phyloP scores from a whole-genome alignment of 2,113 vertebrate genomes.

The Hystrix cristata region DNA sequence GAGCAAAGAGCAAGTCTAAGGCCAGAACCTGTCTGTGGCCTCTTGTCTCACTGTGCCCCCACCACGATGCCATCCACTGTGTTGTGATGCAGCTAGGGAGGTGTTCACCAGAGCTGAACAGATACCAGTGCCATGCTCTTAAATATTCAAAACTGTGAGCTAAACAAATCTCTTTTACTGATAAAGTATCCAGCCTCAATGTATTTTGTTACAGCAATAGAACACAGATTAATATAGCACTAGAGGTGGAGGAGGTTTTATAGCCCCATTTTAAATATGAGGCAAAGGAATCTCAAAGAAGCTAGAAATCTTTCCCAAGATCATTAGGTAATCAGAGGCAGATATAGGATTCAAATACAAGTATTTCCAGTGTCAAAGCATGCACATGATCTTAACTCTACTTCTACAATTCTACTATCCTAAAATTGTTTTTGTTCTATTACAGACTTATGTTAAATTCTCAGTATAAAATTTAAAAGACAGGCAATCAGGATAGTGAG shows the following conservation, averaged over 20 bases:
- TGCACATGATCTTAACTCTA: background rate
- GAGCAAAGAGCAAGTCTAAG: background rate
- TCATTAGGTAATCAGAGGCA: background rate
- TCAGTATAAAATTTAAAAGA: constrained; percentile 45
- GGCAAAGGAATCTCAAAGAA: constrained; percentile 11
- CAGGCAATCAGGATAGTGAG: background rate
- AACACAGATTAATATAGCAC: background rate
- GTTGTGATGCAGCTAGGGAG: background rate
- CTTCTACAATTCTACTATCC: background rate
- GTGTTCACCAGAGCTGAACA: background rate
- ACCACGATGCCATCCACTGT: background rate
- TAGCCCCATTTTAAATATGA: constrained; percentile 37
- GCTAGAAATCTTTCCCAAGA: background rate
- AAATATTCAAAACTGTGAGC: background rate
- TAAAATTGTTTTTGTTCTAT: background rate
- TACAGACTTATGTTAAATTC: constrained; percentile 24
- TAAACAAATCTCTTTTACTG: background rate
- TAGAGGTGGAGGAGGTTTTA: background rate
- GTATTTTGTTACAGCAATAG: background rate
- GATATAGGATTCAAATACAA: background rate
- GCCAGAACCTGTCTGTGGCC: background rate
- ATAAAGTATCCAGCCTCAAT: background rate
- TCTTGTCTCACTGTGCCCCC: background rate
- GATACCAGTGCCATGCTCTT: background rate
- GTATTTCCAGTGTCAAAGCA: background rate